phyloP scores from a whole-genome alignment of 2,888 invertebrate genomes.

The Ichneumoninae sp. region DNA sequence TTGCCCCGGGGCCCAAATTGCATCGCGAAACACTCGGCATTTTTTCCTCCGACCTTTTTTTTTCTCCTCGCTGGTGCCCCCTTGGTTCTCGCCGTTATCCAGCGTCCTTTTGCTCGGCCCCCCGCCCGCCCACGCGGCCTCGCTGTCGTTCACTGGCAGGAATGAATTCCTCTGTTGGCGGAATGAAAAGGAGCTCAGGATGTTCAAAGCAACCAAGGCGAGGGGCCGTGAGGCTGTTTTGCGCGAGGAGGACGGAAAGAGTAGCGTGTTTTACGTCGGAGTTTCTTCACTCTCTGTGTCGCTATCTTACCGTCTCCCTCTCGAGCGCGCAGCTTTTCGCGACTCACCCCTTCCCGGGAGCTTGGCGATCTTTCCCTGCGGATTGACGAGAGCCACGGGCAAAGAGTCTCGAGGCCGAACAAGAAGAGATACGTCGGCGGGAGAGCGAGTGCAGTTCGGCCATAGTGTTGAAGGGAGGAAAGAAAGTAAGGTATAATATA shows the following conservation, averaged over 20 bases:
- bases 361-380: conserved; percentile 2
- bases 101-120: conserved; percentile 11
- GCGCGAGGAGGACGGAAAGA: conserved; percentile 15
- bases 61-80: conserved; percentile 21
- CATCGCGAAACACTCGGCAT: conserved; percentile 64
- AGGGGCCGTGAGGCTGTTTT: conserved; percentile 12
- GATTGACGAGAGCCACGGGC: conserved; percentile 22
- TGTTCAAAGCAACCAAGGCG: conserved; percentile 33
- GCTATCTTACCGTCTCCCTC: not conserved
- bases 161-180: conserved; percentile 62
- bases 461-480: conserved; percentile 40
- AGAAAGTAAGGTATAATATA: not conserved
- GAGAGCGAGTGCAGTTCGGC: conserved; percentile 24
- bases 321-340: conserved; percentile 2
- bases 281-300: not conserved
- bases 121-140: conserved; percentile 1
- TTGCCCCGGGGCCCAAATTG: conserved; percentile 61
- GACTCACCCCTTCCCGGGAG: not conserved
- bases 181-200: conserved; percentile 64
- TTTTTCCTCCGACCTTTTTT: conserved; percentile 53
- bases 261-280: conserved; percentile 14
- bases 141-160: conserved; percentile 42
- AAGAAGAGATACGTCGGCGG: conserved; percentile 44
- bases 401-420: conserved; percentile 8
- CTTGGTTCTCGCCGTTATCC: conserved; percentile 19